Conservation (phyloP, 2,888 invertebrate species). For the Tridacna crocea region DNA sequence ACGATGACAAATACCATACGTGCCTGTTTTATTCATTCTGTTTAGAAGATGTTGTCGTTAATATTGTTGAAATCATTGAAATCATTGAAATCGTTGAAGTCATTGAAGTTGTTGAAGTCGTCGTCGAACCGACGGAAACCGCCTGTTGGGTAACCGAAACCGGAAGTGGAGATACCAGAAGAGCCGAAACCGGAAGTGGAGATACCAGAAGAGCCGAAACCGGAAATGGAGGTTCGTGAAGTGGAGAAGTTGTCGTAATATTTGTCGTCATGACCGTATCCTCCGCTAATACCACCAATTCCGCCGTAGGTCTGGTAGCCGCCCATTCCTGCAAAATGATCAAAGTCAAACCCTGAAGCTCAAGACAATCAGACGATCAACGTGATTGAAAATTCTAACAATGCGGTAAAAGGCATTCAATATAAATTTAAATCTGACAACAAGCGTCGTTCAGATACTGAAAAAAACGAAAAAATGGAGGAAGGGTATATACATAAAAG, state of each 20-base stretch:
- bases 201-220: background rate
- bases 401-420: no score
- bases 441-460: no score
- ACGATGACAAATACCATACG: background rate
- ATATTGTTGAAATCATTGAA: conserved; percentile 10
- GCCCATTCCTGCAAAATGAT: conserved; percentile 8
- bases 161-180: background rate
- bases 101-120: conserved; percentile 19
- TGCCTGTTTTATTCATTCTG: background rate
- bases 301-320: conserved; percentile 14
- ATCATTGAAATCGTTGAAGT: conserved; percentile 13
- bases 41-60: conserved; percentile 1
- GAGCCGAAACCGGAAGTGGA: background rate
- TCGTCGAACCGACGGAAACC: conserved; percentile 5
- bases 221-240: conserved; percentile 5
- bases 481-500: no score
- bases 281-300: background rate
- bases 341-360: background rate
- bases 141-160: conserved; percentile 8
- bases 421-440: background rate
- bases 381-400: background rate
- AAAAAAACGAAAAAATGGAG: no score
- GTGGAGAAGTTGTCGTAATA: conserved; percentile 21
- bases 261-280: background rate
- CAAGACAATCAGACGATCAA: background rate